phyloP scores from a whole-genome alignment of 2,113 vertebrate species.

The Trichechus manatus region DNA sequence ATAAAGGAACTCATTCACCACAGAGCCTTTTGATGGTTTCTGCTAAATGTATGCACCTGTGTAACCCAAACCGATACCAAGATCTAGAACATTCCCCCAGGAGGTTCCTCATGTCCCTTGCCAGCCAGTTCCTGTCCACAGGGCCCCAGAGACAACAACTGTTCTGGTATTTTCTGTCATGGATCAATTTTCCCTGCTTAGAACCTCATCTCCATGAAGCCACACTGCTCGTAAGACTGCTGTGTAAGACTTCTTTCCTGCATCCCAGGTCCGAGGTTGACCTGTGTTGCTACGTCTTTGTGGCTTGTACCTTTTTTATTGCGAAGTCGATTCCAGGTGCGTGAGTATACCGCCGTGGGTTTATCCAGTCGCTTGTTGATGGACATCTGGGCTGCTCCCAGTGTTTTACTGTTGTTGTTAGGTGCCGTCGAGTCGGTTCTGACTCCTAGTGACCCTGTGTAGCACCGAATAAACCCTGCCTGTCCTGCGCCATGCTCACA shows the following conservation, averaged over 20 bases:
- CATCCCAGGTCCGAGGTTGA: too few relatives aligned
- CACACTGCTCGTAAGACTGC: too few relatives aligned
- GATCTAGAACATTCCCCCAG: background rate
- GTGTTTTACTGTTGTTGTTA: too few relatives aligned
- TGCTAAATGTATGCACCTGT: too few relatives aligned
- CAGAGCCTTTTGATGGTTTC: too few relatives aligned
- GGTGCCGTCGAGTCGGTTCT: too few relatives aligned
- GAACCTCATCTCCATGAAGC: background rate
- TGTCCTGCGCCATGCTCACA: too few relatives aligned
- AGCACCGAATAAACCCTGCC: too few relatives aligned
- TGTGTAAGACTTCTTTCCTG: background rate
- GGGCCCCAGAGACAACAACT: background rate
- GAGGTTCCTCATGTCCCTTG: too few relatives aligned
- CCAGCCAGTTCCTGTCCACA: background rate
- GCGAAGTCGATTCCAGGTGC: fast-evolving
- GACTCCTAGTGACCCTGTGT: too few relatives aligned
- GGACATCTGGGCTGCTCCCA: background rate
- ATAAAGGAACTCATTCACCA: too few relatives aligned
- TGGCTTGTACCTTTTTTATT: fast-evolving
- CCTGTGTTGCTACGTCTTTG: background rate
- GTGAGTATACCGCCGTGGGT: fast-evolving
- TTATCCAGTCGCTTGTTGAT: fast-evolving
- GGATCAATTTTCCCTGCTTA: too few relatives aligned
- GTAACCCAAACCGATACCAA: background rate
- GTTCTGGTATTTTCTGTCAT: background rate